A percentile compares a stretch with the other conserved stretches of the same genome.
Conservation (phyloP, 2,113 vertebrate species). For the Lonchura striata region DNA sequence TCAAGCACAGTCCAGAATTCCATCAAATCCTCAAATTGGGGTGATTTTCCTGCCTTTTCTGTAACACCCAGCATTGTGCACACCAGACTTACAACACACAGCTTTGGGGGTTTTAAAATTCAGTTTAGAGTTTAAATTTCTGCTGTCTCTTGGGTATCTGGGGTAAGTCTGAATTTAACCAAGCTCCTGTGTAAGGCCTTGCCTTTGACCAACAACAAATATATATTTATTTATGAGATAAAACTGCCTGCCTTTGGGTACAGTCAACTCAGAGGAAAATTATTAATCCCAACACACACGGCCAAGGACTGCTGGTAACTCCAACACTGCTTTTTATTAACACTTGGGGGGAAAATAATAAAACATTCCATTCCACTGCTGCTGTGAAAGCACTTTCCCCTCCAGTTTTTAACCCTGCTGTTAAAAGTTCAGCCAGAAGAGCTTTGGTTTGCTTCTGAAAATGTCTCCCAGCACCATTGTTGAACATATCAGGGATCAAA, state of each 20-base stretch:
- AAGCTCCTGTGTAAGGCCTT: background rate
- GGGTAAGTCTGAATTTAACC: background rate
- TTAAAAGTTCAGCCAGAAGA: background rate
- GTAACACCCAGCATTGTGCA: background rate
- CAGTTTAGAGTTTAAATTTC: background rate
- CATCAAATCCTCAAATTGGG: accelerated
- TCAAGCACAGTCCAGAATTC: background rate
- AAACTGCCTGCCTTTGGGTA: background rate
- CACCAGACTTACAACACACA: background rate
- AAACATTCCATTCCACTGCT: slow-evolving; percentile 21
- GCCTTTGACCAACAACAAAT: background rate
- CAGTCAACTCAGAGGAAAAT: background rate
- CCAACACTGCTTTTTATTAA: slow-evolving; percentile 35
- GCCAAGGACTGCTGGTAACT: background rate
- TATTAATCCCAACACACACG: background rate
- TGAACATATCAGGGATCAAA: background rate
- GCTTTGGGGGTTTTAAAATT: background rate
- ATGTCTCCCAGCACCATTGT: background rate
- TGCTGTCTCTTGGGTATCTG: background rate
- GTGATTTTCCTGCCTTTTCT: background rate
- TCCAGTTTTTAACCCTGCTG: background rate
- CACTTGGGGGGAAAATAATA: slow-evolving; percentile 43
- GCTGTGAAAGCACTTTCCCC: background rate
- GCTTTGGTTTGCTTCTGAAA: background rate
- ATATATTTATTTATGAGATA: background rate